Evolutionary conservation across 1,140 invertebrate genomes (phyloP), one percentile per base, ranked within the genome.

Genomic region (Drosophila tristis): DNA sequence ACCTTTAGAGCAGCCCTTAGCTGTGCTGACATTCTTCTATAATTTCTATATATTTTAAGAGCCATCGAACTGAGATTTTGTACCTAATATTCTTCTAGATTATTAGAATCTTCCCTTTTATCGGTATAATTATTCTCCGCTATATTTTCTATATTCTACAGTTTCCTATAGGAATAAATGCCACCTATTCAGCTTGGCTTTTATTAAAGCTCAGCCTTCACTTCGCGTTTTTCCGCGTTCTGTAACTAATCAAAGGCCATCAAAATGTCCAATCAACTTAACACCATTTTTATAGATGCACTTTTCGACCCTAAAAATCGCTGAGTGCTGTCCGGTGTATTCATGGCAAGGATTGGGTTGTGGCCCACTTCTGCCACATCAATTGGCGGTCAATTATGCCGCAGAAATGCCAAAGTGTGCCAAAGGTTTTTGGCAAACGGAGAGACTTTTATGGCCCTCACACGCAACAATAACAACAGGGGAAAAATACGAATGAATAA

Each of bases 321-420:
- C 16, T 11, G 20, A 16, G 35, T 20, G 35, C 9, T 39, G 35
- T 11, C 11, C 35, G 9, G 3, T 35, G 31, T 9, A 35, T 35
- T 2, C 31, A 9, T 35, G 31, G 3, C 9, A 11, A 4, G 9
- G 9, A 9, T 31, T 11, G 11, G 43, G 9, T 57, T 44, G 42
- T 63, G 64, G 54, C 29, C 62, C 58, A 49, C 49, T 45, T 44
- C 23, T 51, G 55, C 44, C 47, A 35, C 45, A 29, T 55, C 63
- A 62, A 77, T 76, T 80, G 78, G 45, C 65, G 60, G 61, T 67
- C 78, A 81, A 75, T 74, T 85, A 72, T 59, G 61, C 50, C 70
- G 55, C 55, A 56, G 26, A 43, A 51, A 35, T 39, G 26, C 39
- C 39, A 62, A 55, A 49, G 35, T 35, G n/a, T 47, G 23, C 49